phyloP scores from a whole-genome alignment of 1,140 invertebrate species.

The Nebria ingens region DNA sequence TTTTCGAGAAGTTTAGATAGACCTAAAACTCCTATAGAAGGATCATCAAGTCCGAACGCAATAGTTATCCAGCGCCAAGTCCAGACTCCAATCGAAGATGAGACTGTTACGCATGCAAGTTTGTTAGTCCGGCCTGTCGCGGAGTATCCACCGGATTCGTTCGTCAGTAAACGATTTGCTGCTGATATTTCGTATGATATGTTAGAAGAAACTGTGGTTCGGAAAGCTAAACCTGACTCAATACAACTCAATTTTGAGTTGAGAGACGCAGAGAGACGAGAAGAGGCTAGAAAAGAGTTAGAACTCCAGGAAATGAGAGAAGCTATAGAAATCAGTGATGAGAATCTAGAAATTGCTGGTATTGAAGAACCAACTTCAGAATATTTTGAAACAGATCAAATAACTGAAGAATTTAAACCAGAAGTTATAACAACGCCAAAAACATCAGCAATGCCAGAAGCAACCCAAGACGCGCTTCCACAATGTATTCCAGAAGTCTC shows the following conservation, averaged over 20 bases:
- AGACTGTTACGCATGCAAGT: constrained; percentile 31
- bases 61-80: constrained; percentile 45
- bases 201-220: background rate
- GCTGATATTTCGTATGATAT: constrained; percentile 3
- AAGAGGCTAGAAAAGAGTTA: background rate
- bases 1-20: constrained; percentile 35
- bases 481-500: background rate
- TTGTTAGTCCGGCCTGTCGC: constrained; percentile 27
- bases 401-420: background rate
- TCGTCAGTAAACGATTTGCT: background rate
- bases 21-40: constrained; percentile 32
- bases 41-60: constrained; percentile 17
- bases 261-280: background rate
- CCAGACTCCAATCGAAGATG: constrained; percentile 35
- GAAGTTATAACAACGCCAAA: constrained; percentile 1
- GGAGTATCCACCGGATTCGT: background rate
- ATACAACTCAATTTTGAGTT: too few relatives aligned
- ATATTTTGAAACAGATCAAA: background rate
- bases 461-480: background rate
- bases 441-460: constrained; percentile 19
- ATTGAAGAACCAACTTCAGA: background rate
- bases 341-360: too few relatives aligned
- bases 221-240: background rate
- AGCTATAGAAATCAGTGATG: too few relatives aligned
- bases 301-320: background rate